A percentile compares a stretch with the other conserved stretches of the same genome.
phyloP scores from a whole-genome alignment of 2,888 invertebrate genomes.

The Caenorhabditis afra region DNA sequence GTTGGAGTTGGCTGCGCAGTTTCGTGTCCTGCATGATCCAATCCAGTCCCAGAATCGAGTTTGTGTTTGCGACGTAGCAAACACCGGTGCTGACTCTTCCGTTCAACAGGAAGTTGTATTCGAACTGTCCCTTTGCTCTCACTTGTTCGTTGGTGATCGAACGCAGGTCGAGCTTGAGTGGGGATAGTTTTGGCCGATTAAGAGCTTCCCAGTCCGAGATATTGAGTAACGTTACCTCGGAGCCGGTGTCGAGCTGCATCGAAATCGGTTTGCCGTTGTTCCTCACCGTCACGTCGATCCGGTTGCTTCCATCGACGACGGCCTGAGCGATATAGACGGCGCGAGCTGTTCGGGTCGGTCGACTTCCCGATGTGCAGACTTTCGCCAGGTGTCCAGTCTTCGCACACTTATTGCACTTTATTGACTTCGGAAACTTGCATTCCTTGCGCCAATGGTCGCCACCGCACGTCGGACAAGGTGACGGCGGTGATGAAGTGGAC shows the following conservation, averaged over 20 bases:
- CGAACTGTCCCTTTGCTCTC: too few species aligned
- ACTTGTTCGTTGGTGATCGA: background rate
- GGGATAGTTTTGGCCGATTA: background rate
- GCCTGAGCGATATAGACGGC: too few species aligned
- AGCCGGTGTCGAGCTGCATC: conserved; percentile 1
- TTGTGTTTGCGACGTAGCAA: background rate
- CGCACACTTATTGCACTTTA: conserved; percentile 9
- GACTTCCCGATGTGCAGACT: background rate
- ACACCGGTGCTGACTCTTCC: background rate
- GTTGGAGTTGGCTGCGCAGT: background rate
- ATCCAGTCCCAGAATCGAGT: background rate
- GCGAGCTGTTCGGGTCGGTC: background rate
- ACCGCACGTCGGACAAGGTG: conserved; percentile 7
- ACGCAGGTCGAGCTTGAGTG: background rate
- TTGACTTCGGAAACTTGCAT: background rate
- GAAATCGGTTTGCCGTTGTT: background rate
- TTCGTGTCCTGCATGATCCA: background rate
- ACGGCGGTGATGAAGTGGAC: background rate
- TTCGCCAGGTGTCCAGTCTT: conserved; percentile 14
- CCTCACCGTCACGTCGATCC: background rate
- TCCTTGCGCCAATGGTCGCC: conserved; percentile 1
- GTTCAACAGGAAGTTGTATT: too few species aligned
- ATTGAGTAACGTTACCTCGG: background rate
- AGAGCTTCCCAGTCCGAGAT: background rate
- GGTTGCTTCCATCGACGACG: background rate